Evolutionary conservation across 2,113 vertebrate species (phyloP), one percentile per base, ranked within the genome.

Genomic region (Paramisgurnus dabryanus): DNA sequence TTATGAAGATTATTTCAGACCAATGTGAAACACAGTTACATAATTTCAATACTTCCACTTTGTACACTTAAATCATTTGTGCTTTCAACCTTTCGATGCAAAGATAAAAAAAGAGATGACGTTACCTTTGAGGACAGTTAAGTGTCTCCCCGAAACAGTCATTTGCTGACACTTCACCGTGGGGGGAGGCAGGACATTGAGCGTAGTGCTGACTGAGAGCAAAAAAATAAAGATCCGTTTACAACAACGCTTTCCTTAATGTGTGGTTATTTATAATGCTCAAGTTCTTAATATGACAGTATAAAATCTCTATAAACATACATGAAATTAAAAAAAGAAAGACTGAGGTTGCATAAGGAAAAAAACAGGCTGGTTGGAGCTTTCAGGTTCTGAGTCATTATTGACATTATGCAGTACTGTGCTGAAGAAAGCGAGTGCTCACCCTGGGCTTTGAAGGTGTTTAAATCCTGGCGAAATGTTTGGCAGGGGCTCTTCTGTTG

Each of bases 401-500:
- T 27, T 70, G 34, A 58, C 8, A 67, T 43, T 7, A 18, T 60
- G 64, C 63, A 45, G 34, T 41, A n/a, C n/a, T 67, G 61, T 43
- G 7, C 18, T 9, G 50, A 68, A 49, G 72, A 13, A 67, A 53
- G n/a, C n/a, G 41, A 65, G 22, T 1, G 47, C 79, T 34, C 72
- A 96, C 95, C 95, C 88, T 96, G 95, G 0, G 95, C 90, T 89
- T 95, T 96, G 89, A 96, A 95, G 55, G 93, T 89, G 0, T 88
- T 93, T 68, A 93, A 93, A 84, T 97, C 94, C 49, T 94, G 91
- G 34, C 89, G 89, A 87, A 97, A 97, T 64, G 93, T 93, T 61
- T 94, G 92, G 12, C 90, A 88, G 2, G 95, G 95, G 39, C 92
- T 93, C 49, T 92, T 91, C 0, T 93, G 92, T 89, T 96, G 95